These are phyloP conservation scores for Atrina japonica DNA, from an alignment of 2,888 invertebrate genomes.

Conservation along the genomic window DNA sequence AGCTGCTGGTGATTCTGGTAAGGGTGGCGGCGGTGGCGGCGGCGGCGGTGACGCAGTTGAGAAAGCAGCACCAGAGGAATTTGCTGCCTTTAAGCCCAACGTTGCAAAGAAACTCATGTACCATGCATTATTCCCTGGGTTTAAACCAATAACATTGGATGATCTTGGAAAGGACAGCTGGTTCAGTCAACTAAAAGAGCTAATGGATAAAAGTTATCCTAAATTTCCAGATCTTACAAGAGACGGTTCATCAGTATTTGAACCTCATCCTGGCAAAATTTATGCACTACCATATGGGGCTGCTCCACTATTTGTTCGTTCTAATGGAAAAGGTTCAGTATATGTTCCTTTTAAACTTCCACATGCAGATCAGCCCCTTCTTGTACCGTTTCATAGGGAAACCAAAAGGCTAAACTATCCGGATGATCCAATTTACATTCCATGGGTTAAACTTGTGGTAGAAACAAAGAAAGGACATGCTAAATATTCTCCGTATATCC, in stretches of 20 bases:
- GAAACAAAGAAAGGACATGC: neutral
- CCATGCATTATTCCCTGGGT: neutral
- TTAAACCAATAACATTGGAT: conserved; percentile 3
- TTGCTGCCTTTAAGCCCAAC: no score
- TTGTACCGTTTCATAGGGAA: conserved; percentile 15
- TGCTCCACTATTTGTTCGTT: neutral
- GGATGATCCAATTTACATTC: conserved; percentile 11
- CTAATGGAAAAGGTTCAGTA: neutral
- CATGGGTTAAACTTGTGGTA: conserved; percentile 7
- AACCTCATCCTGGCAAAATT: neutral
- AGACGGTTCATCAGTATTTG: neutral
- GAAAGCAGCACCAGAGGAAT: no score
- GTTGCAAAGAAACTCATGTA: no score
- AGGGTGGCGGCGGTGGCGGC: conserved; percentile 15
- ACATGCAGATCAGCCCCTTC: neutral
- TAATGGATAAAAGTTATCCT: conserved; percentile 16
- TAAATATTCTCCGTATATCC: conserved; percentile 7
- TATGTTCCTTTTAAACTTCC: conserved; percentile 17
- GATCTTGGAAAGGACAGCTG: conserved; percentile 15
- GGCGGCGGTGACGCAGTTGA: conserved; percentile 17
- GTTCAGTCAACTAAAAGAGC: neutral
- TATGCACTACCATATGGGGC: neutral
- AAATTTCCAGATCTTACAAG: conserved; percentile 5
- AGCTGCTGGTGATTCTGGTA: neutral
- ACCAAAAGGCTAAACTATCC: conserved; percentile 6